These are phyloP conservation scores for Notoglanidium macrostoma DNA, from an alignment of 2,797 vertebrate genomes.

Conservation along the genomic window DNA sequence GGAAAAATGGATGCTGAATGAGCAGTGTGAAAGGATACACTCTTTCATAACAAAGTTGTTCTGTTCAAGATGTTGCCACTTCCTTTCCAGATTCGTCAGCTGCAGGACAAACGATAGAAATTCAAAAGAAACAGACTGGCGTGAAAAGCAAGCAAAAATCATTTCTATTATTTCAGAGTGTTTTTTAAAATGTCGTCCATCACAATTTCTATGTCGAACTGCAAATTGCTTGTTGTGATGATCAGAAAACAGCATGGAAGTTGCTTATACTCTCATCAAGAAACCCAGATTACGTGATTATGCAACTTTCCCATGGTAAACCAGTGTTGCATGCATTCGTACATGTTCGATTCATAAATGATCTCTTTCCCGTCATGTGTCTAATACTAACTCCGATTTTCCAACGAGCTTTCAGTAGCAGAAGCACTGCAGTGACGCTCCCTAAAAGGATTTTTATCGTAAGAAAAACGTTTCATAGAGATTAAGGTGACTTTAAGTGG, in stretches of 20 bases:
- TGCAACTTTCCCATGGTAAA: neutral
- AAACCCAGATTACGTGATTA: neutral
- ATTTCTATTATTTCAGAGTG: neutral
- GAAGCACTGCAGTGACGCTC: neutral
- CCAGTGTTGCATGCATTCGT: neutral
- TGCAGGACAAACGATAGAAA: conserved; percentile 65
- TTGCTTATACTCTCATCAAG: neutral
- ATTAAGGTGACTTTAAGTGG: conserved; percentile 22
- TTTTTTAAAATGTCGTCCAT: neutral
- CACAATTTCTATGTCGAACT: neutral
- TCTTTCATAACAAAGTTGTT: conserved; percentile 99
- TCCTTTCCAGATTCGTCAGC: conserved; percentile 95
- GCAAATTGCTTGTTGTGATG: neutral
- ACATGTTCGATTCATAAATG: neutral
- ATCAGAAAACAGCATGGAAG: neutral
- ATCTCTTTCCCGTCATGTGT: neutral
- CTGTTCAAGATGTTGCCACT: conserved; percentile 96
- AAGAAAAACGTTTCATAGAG: conserved; percentile 1
- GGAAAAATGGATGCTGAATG: neutral
- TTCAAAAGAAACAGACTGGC: neutral
- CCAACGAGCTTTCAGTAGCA: neutral
- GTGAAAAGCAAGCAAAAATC: neutral
- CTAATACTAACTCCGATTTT: neutral
- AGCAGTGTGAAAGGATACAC: conserved; percentile 87
- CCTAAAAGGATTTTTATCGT: conserved; percentile 12